These are phyloP conservation scores for Sarotherodon lohbergeri DNA, from an alignment of 2,113 vertebrate species.

Conservation along the genomic window DNA sequence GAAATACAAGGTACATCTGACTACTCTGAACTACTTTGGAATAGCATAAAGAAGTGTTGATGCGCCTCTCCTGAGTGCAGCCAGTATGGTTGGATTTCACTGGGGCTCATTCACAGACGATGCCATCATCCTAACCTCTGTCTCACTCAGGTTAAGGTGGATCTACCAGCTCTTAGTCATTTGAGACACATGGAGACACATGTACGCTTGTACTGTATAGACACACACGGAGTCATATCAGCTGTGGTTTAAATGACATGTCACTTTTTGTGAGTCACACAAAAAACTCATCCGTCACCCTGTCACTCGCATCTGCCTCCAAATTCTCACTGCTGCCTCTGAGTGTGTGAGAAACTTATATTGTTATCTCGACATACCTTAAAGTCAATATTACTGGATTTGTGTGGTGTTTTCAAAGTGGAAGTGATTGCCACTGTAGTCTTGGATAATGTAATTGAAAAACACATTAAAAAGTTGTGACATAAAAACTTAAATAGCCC, in stretches of 20 bases:
- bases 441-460: not conserved
- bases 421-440: not conserved
- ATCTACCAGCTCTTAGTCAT: not conserved
- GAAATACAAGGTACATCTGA: not conserved
- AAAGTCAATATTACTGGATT: not conserved
- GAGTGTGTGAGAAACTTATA: not conserved
- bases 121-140: not conserved
- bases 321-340: not conserved
- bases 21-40: not conserved
- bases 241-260: constrained; percentile 20
- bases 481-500: not conserved
- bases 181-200: not conserved
- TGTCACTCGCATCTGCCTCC: not conserved
- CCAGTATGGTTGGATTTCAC: not conserved
- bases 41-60: not conserved
- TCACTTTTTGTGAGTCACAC: not conserved
- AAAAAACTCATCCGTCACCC: constrained; percentile 17
- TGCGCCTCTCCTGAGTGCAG: not conserved
- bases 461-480: not conserved
- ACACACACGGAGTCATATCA: not conserved
- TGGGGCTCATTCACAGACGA: not conserved
- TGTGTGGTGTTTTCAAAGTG: not conserved
- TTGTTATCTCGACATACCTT: not conserved
- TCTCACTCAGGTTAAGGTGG: not conserved
- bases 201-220: not conserved